phyloP scores from a whole-genome alignment of 2,113 vertebrate species.

The Sinocyclocheilus grahami region DNA sequence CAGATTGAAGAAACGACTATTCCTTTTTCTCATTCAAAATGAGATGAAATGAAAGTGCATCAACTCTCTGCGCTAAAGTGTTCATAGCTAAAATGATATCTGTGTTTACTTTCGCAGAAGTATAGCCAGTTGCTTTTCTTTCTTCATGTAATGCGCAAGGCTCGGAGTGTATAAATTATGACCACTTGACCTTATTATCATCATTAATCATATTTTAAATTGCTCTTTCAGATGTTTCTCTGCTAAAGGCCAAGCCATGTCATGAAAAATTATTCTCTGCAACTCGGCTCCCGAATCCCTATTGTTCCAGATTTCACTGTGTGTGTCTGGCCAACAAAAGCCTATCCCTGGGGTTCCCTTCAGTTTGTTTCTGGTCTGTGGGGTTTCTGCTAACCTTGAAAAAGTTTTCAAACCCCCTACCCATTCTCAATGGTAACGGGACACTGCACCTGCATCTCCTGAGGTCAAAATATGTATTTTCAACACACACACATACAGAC shows the following conservation, averaged over 20 bases:
- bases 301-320: constrained; percentile 50
- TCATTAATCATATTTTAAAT: constrained; percentile 56
- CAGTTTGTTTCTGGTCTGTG: constrained; percentile 27
- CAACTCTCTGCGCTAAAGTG: neutral
- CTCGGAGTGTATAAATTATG: constrained; percentile 46
- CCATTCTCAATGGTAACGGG: constrained; percentile 23
- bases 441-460: constrained; percentile 31
- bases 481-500: neutral
- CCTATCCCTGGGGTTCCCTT: constrained; percentile 30
- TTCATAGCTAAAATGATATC: neutral
- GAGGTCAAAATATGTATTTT: constrained; percentile 1
- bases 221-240: constrained; percentile 40
- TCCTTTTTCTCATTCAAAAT: neutral
- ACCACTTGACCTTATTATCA: constrained; percentile 54
- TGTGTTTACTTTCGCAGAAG: constrained; percentile 32
- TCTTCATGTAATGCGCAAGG: neutral
- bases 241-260: constrained; percentile 42
- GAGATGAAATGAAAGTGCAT: neutral
- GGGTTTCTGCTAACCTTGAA: constrained; percentile 45
- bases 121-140: constrained; percentile 20
- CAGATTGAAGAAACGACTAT: neutral
- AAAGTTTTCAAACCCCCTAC: constrained; percentile 34
- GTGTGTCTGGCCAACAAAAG: constrained; percentile 34
- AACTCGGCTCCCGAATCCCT: constrained; percentile 25
- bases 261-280: constrained; percentile 51